Base-by-base conservation (phyloP, 2,113 vertebrate species). In the Ariopsis seemanni region DNA sequence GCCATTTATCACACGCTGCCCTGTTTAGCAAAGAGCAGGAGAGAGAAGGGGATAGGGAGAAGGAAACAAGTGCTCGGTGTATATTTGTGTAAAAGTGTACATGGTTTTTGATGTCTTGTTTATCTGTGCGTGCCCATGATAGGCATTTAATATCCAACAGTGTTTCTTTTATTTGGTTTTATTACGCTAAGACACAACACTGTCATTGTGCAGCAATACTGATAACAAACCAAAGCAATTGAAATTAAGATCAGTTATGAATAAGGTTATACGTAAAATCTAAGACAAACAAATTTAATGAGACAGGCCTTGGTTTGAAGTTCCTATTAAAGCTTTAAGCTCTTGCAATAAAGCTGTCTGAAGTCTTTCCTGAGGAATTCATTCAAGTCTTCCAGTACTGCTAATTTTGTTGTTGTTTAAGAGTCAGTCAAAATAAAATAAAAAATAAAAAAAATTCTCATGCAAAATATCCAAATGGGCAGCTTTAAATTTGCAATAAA, bases 401-500 rank as follows among this genome's bases (percentile, higher is more conserved):
- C 27, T 57, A 12, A 65, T 88, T 60, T 69, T 71, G 2, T 55
- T 82, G 63, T 5, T 63, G 67, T 30, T 57, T 53, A 27, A 42
- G n/a, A 48, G 58, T 20, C 12, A 65, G 12, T 55, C 48, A 60
- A 78, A 90, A 85, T 34, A 2, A 34, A 34, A 34, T 1, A 34
- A 34, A 34, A 42, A 4, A 42, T 4, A 42, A 42, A 42, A 42
- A 42, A 42, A 42, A 42, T 42, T 55, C 79, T 85, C 84, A 85
- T 62, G 82, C 69, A 82, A 85, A 20, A 34, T 20, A 81, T 88
- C 74, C 58, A 92, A 91, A 94, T 93, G 90, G 92, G 93, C 93
- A 92, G 91, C 89, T 94, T 95, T 92, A 93, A 55, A 62, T 91
- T 92, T 88, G 94, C 92, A 94, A 91, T 93, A 92, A 93, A 90